Evolutionary conservation across 2,888 invertebrate species (phyloP), one percentile per base, ranked within the genome.

Genomic region (Pasiphila rectangulata): DNA sequence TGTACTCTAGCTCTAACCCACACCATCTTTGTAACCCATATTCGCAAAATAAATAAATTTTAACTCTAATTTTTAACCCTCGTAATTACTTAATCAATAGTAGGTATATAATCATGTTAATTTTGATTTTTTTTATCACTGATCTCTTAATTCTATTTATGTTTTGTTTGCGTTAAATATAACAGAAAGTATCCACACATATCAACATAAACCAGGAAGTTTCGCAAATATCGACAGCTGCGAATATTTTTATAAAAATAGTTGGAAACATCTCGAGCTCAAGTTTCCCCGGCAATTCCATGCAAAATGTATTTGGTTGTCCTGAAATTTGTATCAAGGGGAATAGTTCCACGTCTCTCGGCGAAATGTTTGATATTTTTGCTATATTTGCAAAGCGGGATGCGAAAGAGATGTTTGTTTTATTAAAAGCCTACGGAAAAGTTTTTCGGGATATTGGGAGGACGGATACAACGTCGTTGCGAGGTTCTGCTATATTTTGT

Each of bases 251-350:
- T 72, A 67, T 61, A 67, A 66, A 72, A 69, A 72, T 69, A 67
- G 69, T 69, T 69, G 61, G 67, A 67, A 67, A 69, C 64, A 65
- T 63, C 62, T 64, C 54, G 60, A 59, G 52, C 56, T 61, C 62
- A 51, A 68, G 67, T 55, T 64, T 57, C 56, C 29, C 10, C n/a
- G 57, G 66, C 61, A 57, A 68, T 67, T 74, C 83, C 85, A 84
- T 86, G 78, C 83, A 86, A 85, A 83, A 85, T 86, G 80, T 83
- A 85, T 80, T 72, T 62, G 62, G 59, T 59, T 56, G 62, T 63
- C 72, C 63, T 75, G 72, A 75, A 76, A 75, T 70, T 75, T 76
- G 74, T 76, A 75, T 75, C 67, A 57, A 66, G 66, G 72, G 68
- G 64, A 61, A 75, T 71, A 74, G 73, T 75, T 75, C 66, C 58